Base-by-base conservation (phyloP, 1,140 invertebrate genomes). In the Drosophila azteca region DNA sequence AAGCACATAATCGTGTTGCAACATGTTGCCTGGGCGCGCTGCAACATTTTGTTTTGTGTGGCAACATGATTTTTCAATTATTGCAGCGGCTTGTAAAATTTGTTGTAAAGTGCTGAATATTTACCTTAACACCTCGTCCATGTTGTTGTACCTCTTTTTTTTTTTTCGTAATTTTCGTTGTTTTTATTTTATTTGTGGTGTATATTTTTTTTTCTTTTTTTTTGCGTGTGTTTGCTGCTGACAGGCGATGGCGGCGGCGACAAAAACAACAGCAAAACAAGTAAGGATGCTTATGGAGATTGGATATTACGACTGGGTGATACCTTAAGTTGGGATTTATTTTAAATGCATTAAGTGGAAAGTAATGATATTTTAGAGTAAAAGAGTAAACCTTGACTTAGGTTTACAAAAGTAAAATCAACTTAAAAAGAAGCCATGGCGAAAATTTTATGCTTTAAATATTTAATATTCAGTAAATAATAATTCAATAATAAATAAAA, bases 1-100 rank as follows among this genome's bases (percentile, higher is more conserved):
- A 78, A 82, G 79, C 75, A 77, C 65, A 83, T 75, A 82, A 26
- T 79, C 79, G 49, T 83, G 79, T 82, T 62, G 71, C 75, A 75
- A 66, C 77, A 73, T 79, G 69, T 76, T 76, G 63, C 66, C 4
- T 8, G 45, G 24, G 7, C 26, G 57, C 26, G 57, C 46, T 22
- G 76, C 75, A 77, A 60, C 74, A 70, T 77, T 57, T 63, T 45
- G 35, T 39, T 39, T 4, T 79, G 76, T 79, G 77, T 67, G 45
- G 79, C 79, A 82, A 82, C 79, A 83, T 79, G 79, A 74, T 71
- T 83, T 83, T 83, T 83, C 79, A 83, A 83, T 83, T 83, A 83
- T 83, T 62, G 79, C 75, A 58, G 62, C 66, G 41, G 65, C 79
- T 68, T 83, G 79, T 83, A 68, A 79, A 83, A 83, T 79, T 79